phyloP scores from a whole-genome alignment of 2,797 vertebrate species.

The Pristis pectinata region DNA sequence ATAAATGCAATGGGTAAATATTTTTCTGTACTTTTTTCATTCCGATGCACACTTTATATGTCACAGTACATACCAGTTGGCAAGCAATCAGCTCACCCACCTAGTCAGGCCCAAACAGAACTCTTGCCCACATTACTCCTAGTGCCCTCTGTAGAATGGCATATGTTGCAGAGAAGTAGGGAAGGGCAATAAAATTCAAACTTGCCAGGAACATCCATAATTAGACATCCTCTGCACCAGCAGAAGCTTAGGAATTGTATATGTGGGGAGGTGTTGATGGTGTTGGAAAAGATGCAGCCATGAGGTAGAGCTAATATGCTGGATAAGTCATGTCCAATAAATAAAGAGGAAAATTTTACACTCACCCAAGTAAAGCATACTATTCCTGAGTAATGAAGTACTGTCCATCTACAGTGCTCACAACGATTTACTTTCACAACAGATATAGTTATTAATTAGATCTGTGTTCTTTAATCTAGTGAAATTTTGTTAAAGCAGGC shows the following conservation, averaged over 20 bases:
- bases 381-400: neutral
- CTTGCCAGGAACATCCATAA: neutral
- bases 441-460: neutral
- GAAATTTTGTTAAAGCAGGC: neutral
- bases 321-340: neutral
- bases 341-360: neutral
- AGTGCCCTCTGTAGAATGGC: neutral
- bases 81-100: neutral
- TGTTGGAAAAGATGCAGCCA: neutral
- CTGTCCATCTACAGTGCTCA: neutral
- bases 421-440: neutral
- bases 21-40: constrained; percentile 33
- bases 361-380: neutral
- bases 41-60: neutral
- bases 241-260: neutral
- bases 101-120: too few relatives aligned
- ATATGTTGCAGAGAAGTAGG: neutral
- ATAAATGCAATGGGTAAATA: constrained; percentile 9
- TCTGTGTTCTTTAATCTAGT: neutral
- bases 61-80: neutral
- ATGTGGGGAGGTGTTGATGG: neutral
- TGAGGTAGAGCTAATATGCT: neutral
- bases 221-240: neutral
- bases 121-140: neutral
- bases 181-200: neutral